These are phyloP conservation scores for Calycopis cecrops DNA, from an alignment of 1,140 invertebrate species.

Conservation along the genomic window DNA sequence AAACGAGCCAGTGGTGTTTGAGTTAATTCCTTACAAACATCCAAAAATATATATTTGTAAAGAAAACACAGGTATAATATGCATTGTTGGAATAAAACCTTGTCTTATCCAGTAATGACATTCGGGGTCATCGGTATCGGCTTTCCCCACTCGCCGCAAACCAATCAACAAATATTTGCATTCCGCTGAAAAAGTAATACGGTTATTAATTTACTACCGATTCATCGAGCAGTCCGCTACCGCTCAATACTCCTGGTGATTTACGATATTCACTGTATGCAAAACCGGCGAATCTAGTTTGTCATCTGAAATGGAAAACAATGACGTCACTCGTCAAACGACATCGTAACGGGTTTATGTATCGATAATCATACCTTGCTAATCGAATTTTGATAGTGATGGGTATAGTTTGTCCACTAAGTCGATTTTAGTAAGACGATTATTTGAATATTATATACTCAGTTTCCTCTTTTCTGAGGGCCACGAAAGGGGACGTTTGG, in stretches of 20 bases:
- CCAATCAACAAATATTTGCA: conserved; percentile 71
- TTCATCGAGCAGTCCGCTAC: conserved; percentile 55
- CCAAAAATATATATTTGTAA: too few species aligned
- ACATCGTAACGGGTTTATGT: conserved; percentile 12
- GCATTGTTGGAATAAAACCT: too few species aligned
- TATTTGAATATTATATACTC: too few species aligned
- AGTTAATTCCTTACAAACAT: too few species aligned
- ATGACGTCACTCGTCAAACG: conserved; percentile 10
- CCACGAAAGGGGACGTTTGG: too few species aligned
- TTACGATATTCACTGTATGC: conserved; percentile 59
- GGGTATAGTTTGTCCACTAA: too few species aligned
- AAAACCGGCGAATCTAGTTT: conserved; percentile 58
- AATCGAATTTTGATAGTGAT: too few species aligned
- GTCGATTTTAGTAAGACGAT: too few species aligned
- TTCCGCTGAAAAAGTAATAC: conserved; percentile 69
- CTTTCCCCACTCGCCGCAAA: conserved; percentile 47
- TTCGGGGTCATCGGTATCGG: conserved; percentile 35
- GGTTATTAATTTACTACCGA: conserved; percentile 71
- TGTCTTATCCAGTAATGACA: too few species aligned
- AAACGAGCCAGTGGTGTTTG: too few species aligned
- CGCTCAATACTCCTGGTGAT: conserved; percentile 44
- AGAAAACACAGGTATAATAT: too few species aligned
- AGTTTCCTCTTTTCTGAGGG: too few species aligned
- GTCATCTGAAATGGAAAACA: conserved; percentile 27
- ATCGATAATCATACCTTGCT: conserved; percentile 10